Conservation (phyloP, 2,113 vertebrate genomes). For the Laticauda colubrina region DNA sequence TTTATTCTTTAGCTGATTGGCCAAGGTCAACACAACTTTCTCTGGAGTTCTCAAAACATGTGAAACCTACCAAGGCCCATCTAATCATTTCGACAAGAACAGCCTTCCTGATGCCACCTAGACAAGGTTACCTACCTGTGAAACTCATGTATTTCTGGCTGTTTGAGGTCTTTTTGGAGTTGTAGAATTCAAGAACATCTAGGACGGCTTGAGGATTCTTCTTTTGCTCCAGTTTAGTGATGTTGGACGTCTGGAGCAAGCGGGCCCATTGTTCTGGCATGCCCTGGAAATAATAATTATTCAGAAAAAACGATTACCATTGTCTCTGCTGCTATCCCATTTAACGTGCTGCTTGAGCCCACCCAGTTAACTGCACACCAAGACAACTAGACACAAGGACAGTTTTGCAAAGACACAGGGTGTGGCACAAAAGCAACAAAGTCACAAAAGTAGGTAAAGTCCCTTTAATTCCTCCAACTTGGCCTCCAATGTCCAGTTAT, state of each 20-base stretch:
- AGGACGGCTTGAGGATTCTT: constrained; percentile 96
- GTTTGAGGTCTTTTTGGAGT: constrained; percentile 91
- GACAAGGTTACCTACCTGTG: constrained; percentile 70
- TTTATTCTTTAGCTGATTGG: too few species aligned
- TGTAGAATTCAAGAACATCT: constrained; percentile 94
- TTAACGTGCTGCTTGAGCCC: neutral
- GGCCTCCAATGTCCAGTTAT: too few species aligned
- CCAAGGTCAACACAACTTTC: neutral
- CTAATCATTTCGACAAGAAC: neutral
- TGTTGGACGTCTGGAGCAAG: constrained; percentile 93
- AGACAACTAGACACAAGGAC: too few species aligned
- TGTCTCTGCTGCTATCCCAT: neutral
- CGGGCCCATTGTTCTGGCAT: constrained; percentile 98
- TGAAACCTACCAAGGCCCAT: neutral
- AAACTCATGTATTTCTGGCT: constrained; percentile 99
- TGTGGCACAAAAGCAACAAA: too few species aligned
- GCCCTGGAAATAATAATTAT: constrained; percentile 67
- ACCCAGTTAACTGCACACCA: too few species aligned
- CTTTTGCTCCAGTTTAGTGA: constrained; percentile 96
- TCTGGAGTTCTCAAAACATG: neutral
- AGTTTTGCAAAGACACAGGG: too few species aligned
- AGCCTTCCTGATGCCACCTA: neutral
- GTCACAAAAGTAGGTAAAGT: too few species aligned
- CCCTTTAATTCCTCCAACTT: too few species aligned
- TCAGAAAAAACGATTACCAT: neutral